Base-by-base conservation (phyloP, 2,113 vertebrate species). In the Lontra canadensis region DNA sequence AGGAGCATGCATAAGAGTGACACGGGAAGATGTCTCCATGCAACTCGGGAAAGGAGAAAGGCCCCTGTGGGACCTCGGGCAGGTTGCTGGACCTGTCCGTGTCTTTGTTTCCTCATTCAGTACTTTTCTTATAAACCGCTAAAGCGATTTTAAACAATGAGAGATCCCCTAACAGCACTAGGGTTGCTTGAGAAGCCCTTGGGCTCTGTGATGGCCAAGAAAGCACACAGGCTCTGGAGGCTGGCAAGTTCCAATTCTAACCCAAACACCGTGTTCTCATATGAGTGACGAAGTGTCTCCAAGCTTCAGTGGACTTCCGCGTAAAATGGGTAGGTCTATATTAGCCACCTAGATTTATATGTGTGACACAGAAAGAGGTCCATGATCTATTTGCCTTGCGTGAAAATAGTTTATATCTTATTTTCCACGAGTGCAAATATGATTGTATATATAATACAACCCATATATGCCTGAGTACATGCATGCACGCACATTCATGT, bases 1-100 rank as follows among this genome's bases (percentile, higher is more conserved):
- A 31, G 3, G 7, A 0, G 0, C 31, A 3, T 6, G 39, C 17
- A 12, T 29, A 4, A 17, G 7, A 1, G 14, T 44, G 42, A 81
- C 63, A 29, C 47, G 0, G 4, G 52, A 21, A 34, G 12, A 23
- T 14, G 29, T 31, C 4, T 15, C 10, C n/a, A 0, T 1, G 12
- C 17, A 13, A 26, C 14, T 8, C 34, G 20, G 31, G 42, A 47
- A 44, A 57, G 3, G 26, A 79, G 31, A 87, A 87, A 42, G 36
- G 47, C 55, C 10, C 5, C 39, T 14, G 3, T 4, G 49, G 34
- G 59, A 44, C 8, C 91, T 85, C 65, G 23, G 71, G 29, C 39
- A n/a, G 8, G 25, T 57, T 52, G 15, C 59, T 47, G 9, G 63
- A 39, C 61, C 63, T 93, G 71, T 61, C 57, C 5, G n/a, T 0